Conservation (phyloP, 2,888 invertebrate species). For the Panorpa germanica region DNA sequence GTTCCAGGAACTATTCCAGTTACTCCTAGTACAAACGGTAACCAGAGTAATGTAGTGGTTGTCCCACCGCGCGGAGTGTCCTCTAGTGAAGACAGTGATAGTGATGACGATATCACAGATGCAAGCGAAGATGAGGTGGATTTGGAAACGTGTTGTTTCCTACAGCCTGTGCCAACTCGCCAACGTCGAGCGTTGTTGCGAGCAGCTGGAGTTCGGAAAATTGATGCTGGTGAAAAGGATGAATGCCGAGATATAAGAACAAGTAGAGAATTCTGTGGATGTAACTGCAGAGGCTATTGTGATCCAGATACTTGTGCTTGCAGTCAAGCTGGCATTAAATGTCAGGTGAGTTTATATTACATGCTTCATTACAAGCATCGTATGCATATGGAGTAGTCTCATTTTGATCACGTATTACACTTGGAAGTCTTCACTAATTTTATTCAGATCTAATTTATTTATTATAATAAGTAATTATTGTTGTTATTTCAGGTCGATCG, state of each 20-base stretch:
- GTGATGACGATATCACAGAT: constrained; percentile 68
- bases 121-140: constrained; percentile 70
- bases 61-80: constrained; percentile 27
- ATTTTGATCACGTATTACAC: too few species aligned
- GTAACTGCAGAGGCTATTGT: constrained; percentile 81
- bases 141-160: constrained; percentile 74
- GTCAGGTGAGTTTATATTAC: constrained; percentile 39
- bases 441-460: constrained; percentile 1
- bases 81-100: constrained; percentile 70
- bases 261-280: constrained; percentile 86
- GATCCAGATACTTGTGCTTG: constrained; percentile 93
- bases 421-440: background rate
- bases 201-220: constrained; percentile 85
- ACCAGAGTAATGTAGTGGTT: too few species aligned
- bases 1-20: too few species aligned
- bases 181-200: constrained; percentile 74
- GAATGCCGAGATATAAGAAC: constrained; percentile 84
- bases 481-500: constrained; percentile 53
- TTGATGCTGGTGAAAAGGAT: constrained; percentile 83
- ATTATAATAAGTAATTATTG: constrained; percentile 3
- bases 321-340: constrained; percentile 88
- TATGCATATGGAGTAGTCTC: background rate
- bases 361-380: background rate
- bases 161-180: constrained; percentile 82
- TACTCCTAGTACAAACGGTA: too few species aligned